Conservation (phyloP, 2,113 vertebrate species). For the Rhegmatorhina hoffmannsi region DNA sequence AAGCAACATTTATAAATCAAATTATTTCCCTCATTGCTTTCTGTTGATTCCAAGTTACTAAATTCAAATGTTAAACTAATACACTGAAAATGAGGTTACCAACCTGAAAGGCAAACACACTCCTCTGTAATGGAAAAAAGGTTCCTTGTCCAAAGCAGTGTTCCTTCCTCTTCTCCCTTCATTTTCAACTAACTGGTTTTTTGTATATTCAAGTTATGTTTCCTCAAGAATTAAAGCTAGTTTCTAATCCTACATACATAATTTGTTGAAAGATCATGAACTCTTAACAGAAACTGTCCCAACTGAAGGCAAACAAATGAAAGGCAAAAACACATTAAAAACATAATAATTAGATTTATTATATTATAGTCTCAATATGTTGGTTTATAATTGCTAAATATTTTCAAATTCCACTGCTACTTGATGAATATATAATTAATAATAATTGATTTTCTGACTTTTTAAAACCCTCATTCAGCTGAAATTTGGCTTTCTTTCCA, state of each 20-base stretch:
- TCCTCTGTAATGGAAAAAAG: background rate
- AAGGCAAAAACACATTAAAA: background rate
- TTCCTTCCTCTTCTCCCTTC: background rate
- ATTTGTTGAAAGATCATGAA: background rate
- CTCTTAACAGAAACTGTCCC: background rate
- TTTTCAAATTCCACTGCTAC: background rate
- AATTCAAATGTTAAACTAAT: background rate
- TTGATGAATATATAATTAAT: background rate
- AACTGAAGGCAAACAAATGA: background rate
- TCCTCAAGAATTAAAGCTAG: background rate
- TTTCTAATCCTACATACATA: background rate
- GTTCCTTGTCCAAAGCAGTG: background rate
- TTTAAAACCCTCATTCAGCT: background rate
- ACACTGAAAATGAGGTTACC: background rate
- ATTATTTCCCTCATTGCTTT: background rate
- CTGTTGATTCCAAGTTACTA: background rate
- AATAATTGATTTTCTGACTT: background rate
- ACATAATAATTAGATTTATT: background rate
- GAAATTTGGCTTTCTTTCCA: background rate
- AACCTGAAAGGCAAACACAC: conserved; percentile 6
- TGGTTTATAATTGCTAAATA: background rate
- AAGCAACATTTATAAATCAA: background rate
- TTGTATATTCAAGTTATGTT: background rate
- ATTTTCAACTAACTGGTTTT: background rate
- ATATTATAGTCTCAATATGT: background rate